Base-by-base conservation (phyloP, 1,140 invertebrate species). In the Sipha flava region DNA sequence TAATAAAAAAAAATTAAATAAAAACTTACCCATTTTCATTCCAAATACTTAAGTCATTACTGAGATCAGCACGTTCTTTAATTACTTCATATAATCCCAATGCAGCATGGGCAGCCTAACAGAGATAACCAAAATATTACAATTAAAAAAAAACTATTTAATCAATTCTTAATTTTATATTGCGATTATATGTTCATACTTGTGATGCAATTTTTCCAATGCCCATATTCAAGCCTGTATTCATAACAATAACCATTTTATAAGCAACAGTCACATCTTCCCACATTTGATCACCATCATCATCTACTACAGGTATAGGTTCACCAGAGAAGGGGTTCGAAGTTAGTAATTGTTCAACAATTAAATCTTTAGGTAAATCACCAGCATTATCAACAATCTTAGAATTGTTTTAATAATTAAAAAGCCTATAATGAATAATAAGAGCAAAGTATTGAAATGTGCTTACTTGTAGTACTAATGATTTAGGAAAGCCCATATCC, bases 191-290 rank as follows among this genome's bases (percentile, higher is more conserved):
- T 62, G n/a, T n/a, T 57, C 37, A 57, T 75, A 75, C 72, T 37
- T 75, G 72, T 9, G 72, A 75, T 7, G 72, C 72, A 40, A 54
- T 75, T n/a, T 75, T 75, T 16, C 72, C 72, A 10, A 57, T 18
- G 5, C 72, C 21, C 72, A 75, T 75, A n/a, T 75, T 75, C 9
- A 75, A 37, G 0, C 49, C 52, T 3, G 1, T 37, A 14, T 75
- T 75, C 6, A 75, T 75, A n/a, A 75, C 72, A 10, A 75, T 75
- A 23, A 75, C 72, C 72, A 75, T 75, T 57, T 75, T 75, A 45
- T 57, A 16, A 9, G 31, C 0, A 21, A 18, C 16, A 18, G 10
- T 37, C 26, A 75, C 49, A 40, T 75, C 72, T 26, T 75, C 72
- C 72, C 72, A 75, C 9, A 57, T 34, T 18, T 21, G 9, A 75